phyloP scores from a whole-genome alignment of 2,113 vertebrate genomes.

The Trematomus loennbergii region DNA sequence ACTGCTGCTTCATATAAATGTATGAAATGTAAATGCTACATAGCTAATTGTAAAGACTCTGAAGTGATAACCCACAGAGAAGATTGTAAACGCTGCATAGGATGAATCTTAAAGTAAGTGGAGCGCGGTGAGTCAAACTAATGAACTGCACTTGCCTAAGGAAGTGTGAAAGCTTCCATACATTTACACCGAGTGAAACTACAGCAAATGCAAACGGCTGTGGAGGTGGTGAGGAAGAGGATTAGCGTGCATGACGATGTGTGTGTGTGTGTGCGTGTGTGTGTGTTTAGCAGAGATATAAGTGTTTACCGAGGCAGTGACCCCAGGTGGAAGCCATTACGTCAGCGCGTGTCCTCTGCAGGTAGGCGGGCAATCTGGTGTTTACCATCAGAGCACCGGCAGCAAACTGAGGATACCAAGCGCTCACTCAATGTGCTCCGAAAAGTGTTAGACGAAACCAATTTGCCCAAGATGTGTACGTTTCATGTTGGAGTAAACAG shows the following conservation, averaged over 20 bases:
- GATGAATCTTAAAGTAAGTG: neutral
- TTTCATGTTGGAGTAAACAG: slow-evolving; percentile 60
- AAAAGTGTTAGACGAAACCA: slow-evolving; percentile 49
- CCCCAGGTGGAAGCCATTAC: slow-evolving; percentile 17
- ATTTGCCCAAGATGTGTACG: slow-evolving; percentile 45
- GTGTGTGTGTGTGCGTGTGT: no score
- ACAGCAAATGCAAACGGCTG: no score
- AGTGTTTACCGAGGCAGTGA: slow-evolving; percentile 19
- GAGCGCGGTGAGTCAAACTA: slow-evolving; percentile 7
- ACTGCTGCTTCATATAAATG: neutral
- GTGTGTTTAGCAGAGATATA: neutral
- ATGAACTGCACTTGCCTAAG: slow-evolving; percentile 19
- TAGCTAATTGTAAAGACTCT: neutral
- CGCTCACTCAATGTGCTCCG: slow-evolving; percentile 15
- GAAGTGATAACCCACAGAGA: neutral
- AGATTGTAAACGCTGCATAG: neutral
- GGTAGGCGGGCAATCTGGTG: slow-evolving; percentile 21
- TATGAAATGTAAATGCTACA: slow-evolving; percentile 2
- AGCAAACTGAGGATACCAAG: slow-evolving; percentile 34
- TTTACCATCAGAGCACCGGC: slow-evolving; percentile 37
- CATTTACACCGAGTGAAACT: neutral
- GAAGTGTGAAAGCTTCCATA: no score
- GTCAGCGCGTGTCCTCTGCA: slow-evolving; percentile 25
- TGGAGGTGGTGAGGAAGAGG: no score
- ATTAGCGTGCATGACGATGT: no score